Evolutionary conservation across 2,888 invertebrate genomes (phyloP).

Genomic region (Catocala nupta): DNA sequence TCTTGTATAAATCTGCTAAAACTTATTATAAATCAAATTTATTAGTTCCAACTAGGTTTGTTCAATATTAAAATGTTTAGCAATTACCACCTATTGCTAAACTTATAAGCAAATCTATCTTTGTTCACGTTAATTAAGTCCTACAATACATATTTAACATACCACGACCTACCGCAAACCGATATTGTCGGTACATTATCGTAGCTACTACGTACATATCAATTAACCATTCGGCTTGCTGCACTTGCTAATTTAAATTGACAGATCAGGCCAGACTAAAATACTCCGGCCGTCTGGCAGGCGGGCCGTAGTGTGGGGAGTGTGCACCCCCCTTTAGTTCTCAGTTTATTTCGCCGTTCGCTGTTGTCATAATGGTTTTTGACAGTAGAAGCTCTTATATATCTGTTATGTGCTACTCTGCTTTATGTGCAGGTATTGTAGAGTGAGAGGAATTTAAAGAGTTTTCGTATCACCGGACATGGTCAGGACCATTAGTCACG

Average conservation of each 20-base stretch:
- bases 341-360: slow-evolving; percentile 58
- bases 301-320: slow-evolving; percentile 52
- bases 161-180: slow-evolving; percentile 65
- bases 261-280: slow-evolving; percentile 85
- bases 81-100: too few species aligned
- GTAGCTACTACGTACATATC: slow-evolving; percentile 54
- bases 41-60: too few species aligned
- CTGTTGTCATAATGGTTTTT: slow-evolving; percentile 75
- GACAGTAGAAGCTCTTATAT: slow-evolving; percentile 66
- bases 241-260: slow-evolving; percentile 84
- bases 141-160: not conserved
- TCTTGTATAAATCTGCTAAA: too few species aligned
- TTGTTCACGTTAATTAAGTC: too few species aligned
- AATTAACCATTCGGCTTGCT: slow-evolving; percentile 69
- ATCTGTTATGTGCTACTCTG: slow-evolving; percentile 40
- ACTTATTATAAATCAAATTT: too few species aligned
- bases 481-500: not conserved
- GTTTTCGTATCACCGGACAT: not conserved
- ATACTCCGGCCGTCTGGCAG: slow-evolving; percentile 75
- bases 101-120: too few species aligned
- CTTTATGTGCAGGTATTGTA: slow-evolving; percentile 3
- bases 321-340: slow-evolving; percentile 58
- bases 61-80: too few species aligned
- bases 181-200: slow-evolving; percentile 30
- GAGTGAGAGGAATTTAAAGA: not conserved